Evolutionary conservation across 2,888 invertebrate genomes (phyloP).

Genomic region (Andrena chrysosceles): DNA sequence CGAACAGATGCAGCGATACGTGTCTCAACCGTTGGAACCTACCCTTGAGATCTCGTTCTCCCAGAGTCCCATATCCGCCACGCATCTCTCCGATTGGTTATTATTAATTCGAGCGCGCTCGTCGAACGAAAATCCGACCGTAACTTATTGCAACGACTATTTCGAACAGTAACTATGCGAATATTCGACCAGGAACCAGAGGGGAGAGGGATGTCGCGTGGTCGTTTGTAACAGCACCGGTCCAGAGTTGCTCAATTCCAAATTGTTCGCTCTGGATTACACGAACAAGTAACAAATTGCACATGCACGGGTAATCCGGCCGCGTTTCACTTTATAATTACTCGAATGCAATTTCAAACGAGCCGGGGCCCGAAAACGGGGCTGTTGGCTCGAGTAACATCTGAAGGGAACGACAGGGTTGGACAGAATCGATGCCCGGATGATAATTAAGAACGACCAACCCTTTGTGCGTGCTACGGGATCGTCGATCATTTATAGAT

Average conservation of each 20-base stretch:
- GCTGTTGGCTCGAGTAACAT: not conserved
- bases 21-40: not conserved
- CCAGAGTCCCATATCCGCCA: not conserved
- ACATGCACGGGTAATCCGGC: conserved; percentile 21
- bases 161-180: conserved; percentile 33
- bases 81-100: not conserved
- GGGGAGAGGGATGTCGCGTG: not conserved
- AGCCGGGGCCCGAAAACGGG: conserved; percentile 5
- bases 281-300: conserved; percentile 41
- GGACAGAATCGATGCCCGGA: conserved; percentile 5
- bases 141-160: conserved; percentile 38
- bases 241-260: conserved; percentile 26
- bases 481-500: conserved; percentile 8
- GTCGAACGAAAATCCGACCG: conserved; percentile 5
- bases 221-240: conserved; percentile 22
- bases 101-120: conserved; percentile 4
- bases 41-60: not conserved
- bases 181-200: conserved; percentile 28
- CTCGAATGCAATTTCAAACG: conserved; percentile 24
- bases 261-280: conserved; percentile 44
- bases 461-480: not conserved
- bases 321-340: conserved; percentile 43
- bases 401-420: not conserved
- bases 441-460: conserved; percentile 27
- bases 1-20: not conserved